phyloP scores from a whole-genome alignment of 1,140 invertebrate species.

The Drosophila suzukii region DNA sequence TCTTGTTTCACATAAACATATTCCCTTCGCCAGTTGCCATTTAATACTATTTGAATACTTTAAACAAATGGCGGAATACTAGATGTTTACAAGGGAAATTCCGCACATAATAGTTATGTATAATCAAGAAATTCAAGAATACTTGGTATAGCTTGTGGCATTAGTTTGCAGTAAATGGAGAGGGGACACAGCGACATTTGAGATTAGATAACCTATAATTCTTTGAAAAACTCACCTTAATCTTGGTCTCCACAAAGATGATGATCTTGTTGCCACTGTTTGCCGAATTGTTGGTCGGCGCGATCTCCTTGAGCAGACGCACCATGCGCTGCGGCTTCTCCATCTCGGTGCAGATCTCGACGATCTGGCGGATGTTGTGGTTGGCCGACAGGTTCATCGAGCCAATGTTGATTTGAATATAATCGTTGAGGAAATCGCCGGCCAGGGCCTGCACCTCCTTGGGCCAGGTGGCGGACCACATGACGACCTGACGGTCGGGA shows the following conservation, averaged over 20 bases:
- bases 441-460: conserved; percentile 98
- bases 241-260: conserved; percentile 99
- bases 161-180: not conserved
- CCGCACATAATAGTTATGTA: not conserved
- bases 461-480: conserved; percentile 99
- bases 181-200: no score
- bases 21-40: not conserved
- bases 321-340: conserved; percentile 94
- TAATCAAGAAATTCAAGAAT: no score
- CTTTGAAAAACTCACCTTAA: conserved; percentile 86
- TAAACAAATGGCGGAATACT: not conserved
- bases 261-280: conserved; percentile 97
- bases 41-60: not conserved
- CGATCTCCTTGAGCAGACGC: conserved; percentile 93
- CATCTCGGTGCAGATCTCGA: conserved; percentile 96
- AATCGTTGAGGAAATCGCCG: conserved; percentile 97
- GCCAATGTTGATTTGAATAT: conserved; percentile 97
- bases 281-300: conserved; percentile 83
- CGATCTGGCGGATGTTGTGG: conserved; percentile 98
- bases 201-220: no score
- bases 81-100: conserved; percentile 2
- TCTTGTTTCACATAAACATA: not conserved
- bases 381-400: conserved; percentile 97
- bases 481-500: conserved; percentile 97
- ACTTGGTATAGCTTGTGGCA: not conserved